Evolutionary conservation across 2,797 vertebrate species (phyloP).

Genomic region (Arctocebus calabarensis): DNA sequence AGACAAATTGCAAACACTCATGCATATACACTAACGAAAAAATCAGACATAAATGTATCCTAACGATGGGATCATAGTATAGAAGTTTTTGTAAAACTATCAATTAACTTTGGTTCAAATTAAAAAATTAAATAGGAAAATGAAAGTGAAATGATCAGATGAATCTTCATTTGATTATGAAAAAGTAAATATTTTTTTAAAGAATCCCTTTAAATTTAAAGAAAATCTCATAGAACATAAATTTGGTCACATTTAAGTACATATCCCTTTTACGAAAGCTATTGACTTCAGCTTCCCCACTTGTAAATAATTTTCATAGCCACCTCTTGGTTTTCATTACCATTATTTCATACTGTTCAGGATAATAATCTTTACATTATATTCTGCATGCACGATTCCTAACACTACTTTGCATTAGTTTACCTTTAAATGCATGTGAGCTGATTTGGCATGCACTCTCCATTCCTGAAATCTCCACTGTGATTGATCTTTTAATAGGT

Average conservation of each 20-base stretch:
- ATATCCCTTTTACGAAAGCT: neutral
- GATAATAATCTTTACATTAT: neutral
- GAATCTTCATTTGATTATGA: too few species aligned
- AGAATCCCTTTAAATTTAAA: neutral
- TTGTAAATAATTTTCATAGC: neutral
- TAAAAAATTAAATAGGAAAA: neutral
- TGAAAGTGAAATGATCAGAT: neutral
- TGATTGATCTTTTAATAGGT: neutral
- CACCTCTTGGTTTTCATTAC: neutral
- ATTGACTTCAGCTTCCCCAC: neutral
- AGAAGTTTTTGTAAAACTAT: slow-evolving; percentile 17
- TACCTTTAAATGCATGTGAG: neutral
- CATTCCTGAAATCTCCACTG: neutral
- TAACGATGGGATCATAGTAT: neutral
- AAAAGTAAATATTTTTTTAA: too few species aligned
- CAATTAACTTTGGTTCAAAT: slow-evolving; percentile 48
- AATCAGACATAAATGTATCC: neutral
- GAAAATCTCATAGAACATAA: neutral
- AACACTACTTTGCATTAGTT: neutral
- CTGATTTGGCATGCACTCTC: neutral
- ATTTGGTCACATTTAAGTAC: neutral
- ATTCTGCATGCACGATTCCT: neutral
- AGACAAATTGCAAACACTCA: neutral
- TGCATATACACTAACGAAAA: neutral
- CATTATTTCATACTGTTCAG: neutral